phyloP scores from a whole-genome alignment of 2,797 vertebrate genomes.

The Eremophila alpestris region DNA sequence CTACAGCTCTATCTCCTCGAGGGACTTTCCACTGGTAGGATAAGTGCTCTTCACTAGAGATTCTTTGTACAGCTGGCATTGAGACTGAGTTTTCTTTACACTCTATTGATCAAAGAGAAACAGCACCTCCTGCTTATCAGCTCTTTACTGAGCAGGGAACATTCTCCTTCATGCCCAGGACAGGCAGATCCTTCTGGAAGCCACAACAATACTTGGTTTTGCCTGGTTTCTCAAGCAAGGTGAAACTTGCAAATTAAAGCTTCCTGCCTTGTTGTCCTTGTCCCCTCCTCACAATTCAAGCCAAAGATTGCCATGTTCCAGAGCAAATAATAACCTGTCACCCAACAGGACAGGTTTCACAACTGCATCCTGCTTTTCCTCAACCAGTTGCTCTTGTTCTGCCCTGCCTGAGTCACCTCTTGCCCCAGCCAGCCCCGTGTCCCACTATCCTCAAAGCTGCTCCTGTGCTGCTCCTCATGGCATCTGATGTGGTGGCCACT shows the following conservation, averaged over 20 bases:
- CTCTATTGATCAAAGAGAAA: not conserved
- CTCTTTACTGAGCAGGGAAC: not conserved
- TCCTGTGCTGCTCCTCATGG: not conserved
- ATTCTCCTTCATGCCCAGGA: not conserved
- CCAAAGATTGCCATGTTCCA: not conserved
- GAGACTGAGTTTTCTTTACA: not conserved
- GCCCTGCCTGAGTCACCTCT: constrained; percentile 13
- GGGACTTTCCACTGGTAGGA: not conserved
- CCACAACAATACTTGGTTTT: not conserved
- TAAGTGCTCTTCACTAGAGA: not conserved
- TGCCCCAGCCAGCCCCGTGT: not conserved
- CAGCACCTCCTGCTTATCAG: not conserved
- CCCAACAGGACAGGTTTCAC: constrained; percentile 28
- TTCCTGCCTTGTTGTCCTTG: not conserved
- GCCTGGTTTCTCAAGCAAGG: not conserved
- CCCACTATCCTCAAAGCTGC: not conserved
- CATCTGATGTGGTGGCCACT: not conserved
- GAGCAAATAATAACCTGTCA: not conserved
- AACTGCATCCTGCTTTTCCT: not conserved
- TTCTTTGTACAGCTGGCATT: not conserved
- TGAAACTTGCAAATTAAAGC: not conserved
- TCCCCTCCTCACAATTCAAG: not conserved
- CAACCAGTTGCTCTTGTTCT: constrained; percentile 47
- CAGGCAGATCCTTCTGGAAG: not conserved
- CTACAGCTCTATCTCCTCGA: not conserved